Evolutionary conservation across 2,797 vertebrate genomes (phyloP), one percentile per base, ranked within the genome.

Genomic region (Etheostoma perlongum): DNA sequence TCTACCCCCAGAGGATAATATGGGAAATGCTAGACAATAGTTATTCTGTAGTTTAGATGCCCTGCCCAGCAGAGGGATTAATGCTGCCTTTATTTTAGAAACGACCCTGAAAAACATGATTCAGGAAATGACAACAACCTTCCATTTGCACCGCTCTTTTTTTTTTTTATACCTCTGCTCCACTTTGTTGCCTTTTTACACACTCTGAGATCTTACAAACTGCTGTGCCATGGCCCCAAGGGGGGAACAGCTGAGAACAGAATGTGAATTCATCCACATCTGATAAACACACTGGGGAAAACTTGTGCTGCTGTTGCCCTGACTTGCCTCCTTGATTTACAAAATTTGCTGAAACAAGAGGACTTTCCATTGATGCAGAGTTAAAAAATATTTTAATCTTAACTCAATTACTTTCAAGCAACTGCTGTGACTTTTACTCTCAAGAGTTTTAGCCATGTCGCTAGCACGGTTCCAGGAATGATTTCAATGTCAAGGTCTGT

Each of bases 81-180:
- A 88, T 73, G 63, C 57, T 14, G 6, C 65, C 64, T 84, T 88
- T 91, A 90, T 88, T 90, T 91, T 85, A 81, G 53, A 78, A 85
- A 84, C 47, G 30, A 86, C 68, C 73, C 69, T 42, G 58, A 76
- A 89, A 67, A 74, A 65, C 42, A 63, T 1, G 19, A 73, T 58
- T 60, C 86, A 90, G 89, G 88, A 92, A 91, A 86, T 59, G 74
- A 81, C 79, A 68, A 68, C 69, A 68, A 64, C 49, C 75, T 76
- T 79, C 74, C 75, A 77, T 73, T 67, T 25, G 62, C 68, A 76
- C 33, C n/a, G 9, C 58, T 79, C 79, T 74, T 48, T 59, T 76
- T 25, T 49, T 66, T 16, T 44, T 67, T 46, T 14, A 14, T n/a
- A 83, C 67, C 81, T 67, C 76, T 79, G 62, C 68, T 78, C 74